phyloP scores from a whole-genome alignment of 2,888 invertebrate genomes.

The Hyalella azteca region DNA sequence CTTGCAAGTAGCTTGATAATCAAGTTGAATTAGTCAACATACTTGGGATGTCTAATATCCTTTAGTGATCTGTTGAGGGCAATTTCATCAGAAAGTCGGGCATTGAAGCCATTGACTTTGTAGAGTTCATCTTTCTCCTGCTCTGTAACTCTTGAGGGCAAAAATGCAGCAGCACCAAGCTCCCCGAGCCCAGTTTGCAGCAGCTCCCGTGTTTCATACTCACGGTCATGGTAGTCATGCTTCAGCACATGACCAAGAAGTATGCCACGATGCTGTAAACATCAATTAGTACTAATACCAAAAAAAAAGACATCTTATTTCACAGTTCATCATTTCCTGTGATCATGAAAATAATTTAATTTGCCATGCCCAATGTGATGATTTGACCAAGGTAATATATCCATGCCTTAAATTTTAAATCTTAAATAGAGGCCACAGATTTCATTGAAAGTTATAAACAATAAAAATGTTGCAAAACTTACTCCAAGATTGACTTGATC shows the following conservation, averaged over 20 bases:
- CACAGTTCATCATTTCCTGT: not conserved
- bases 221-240: constrained; percentile 29
- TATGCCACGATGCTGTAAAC: constrained; percentile 14
- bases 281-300: not conserved
- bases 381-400: not conserved
- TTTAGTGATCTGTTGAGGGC: constrained; percentile 80
- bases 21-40: constrained; percentile 45
- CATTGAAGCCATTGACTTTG: constrained; percentile 91
- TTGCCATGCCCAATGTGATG: not conserved
- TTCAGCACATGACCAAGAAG: constrained; percentile 3
- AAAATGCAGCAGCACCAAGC: constrained; percentile 41
- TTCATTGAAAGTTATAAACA: not conserved
- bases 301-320: not conserved
- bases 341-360: not conserved
- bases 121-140: constrained; percentile 74
- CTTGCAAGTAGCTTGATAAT: not conserved
- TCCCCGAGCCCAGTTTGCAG: constrained; percentile 48
- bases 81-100: constrained; percentile 86
- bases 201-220: constrained; percentile 8
- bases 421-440: not conserved
- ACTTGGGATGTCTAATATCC: constrained; percentile 68
- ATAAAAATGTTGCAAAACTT: not conserved
- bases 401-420: not conserved
- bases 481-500: not conserved
- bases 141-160: constrained; percentile 64